Base-by-base conservation (phyloP, 37 sponge, comb jelly and placozoan genomes). In the Tethya wilhelma region DNA sequence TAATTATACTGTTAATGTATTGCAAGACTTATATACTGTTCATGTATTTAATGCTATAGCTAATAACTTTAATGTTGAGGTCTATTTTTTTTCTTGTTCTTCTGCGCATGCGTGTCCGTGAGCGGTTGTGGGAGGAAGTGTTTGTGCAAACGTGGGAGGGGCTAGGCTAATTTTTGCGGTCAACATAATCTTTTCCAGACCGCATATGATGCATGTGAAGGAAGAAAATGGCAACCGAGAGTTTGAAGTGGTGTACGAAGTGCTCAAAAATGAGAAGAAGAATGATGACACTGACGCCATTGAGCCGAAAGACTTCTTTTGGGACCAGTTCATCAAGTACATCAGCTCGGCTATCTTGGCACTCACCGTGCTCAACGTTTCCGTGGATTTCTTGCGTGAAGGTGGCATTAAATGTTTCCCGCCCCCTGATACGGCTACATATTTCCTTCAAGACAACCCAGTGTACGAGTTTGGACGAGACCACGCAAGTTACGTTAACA, bases 271-370 rank as follows among this genome's bases (percentile, higher is more conserved):
- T n/a, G n/a, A n/a, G n/a, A n/a, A n/a, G n/a, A n/a, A n/a, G n/a
- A n/a, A n/a, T n/a, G n/a, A n/a, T n/a, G n/a, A n/a, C n/a, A n/a
- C n/a, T 30, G 39, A 38, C 31, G 2, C 64, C 42, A 59, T 77
- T 38, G 44, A 67, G 2, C 80, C 69, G 2, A 80, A 80, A 29
- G 80, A 80, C 2, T 80, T 69, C 42, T 80, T 67, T 23, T 80
- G 80, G 80, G 80, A 80, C 40, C 80, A 80, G 60, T 67, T 80
- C 71, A 6, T 80, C 28, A 55, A 67, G 64, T 67, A 69, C 38
- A 46, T 80, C 1, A 46, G 49, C 64, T 69, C 80, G 1, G 80
- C 80, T 9, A 69, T 80, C 41, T 29, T 80, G 40, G 80, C 69
- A 29, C 70, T 80, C 7, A 56, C 69, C 36, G 67, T 80, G 22